A percentile compares a stretch with the other conserved stretches of the same genome.
Conservation (phyloP, 2,888 invertebrate genomes). For the Xylota segnis region DNA sequence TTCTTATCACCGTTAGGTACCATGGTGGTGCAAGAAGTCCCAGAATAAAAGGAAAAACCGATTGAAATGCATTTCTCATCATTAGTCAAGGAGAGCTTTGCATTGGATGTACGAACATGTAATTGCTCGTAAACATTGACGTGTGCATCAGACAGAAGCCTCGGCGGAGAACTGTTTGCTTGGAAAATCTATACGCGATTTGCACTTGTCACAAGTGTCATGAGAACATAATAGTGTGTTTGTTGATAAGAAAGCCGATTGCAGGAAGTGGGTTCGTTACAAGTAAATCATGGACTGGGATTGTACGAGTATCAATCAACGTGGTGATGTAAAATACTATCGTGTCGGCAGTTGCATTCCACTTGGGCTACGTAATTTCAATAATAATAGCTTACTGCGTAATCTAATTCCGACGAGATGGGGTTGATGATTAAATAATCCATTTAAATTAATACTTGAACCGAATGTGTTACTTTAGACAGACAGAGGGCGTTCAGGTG, state of each 20-base stretch:
- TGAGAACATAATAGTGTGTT: slow-evolving; percentile 37
- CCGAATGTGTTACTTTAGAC: no score
- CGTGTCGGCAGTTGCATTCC: slow-evolving; percentile 13
- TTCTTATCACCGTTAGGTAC: slow-evolving; percentile 49
- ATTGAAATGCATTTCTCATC: slow-evolving; percentile 65
- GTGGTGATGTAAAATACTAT: slow-evolving; percentile 4
- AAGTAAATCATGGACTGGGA: slow-evolving; percentile 20
- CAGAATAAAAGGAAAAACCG: slow-evolving; percentile 17
- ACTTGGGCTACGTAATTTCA: slow-evolving; percentile 8
- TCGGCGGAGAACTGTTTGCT: slow-evolving; percentile 27
- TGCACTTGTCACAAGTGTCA: slow-evolving; percentile 53
- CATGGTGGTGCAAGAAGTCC: background rate
- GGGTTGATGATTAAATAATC: background rate
- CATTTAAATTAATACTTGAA: background rate
- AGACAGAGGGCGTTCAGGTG: no score
- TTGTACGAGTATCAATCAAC: slow-evolving; percentile 34
- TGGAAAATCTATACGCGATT: slow-evolving; percentile 32
- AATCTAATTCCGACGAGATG: background rate
- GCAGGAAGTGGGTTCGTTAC: background rate
- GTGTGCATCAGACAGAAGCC: slow-evolving; percentile 12
- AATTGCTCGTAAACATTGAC: slow-evolving; percentile 51
- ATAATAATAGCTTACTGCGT: slow-evolving; percentile 1
- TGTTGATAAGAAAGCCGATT: slow-evolving; percentile 27
- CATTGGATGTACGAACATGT: background rate
- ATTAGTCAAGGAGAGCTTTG: slow-evolving; percentile 51